phyloP scores from a whole-genome alignment of 2,797 vertebrate genomes.

The Poeciliopsis turneri region DNA sequence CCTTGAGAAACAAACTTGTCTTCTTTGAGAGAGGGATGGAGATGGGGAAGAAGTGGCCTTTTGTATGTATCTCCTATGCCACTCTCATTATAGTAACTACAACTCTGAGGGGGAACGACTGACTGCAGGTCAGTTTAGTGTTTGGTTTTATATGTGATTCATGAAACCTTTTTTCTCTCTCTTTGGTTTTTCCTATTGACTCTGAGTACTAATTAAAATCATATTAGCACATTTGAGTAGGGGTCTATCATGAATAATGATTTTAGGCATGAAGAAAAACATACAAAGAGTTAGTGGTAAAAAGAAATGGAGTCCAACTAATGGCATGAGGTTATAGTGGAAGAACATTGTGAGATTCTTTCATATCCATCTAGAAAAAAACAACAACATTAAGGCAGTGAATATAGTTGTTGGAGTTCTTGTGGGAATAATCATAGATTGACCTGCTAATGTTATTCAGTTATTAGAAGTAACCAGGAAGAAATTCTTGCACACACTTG shows the following conservation, averaged over 20 bases:
- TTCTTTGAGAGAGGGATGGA: conserved; percentile 65
- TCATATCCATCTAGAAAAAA: neutral
- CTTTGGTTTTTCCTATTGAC: neutral
- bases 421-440: neutral
- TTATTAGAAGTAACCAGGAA: neutral
- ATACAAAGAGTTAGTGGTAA: neutral
- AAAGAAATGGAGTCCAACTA: neutral
- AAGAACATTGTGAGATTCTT: neutral
- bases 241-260: neutral
- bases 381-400: neutral
- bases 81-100: conserved; percentile 66
- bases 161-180: conserved; percentile 17
- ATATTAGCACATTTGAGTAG: neutral
- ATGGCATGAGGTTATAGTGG: neutral
- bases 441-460: neutral
- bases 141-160: conserved; percentile 54
- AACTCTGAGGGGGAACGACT: conserved; percentile 57
- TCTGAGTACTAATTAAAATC: neutral
- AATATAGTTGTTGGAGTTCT: neutral
- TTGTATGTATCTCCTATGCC: conserved; percentile 57
- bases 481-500: neutral
- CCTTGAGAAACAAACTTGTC: conserved; percentile 84
- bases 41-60: conserved; percentile 59
- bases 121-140: conserved; percentile 67
- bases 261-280: neutral